A percentile compares a stretch with the other conserved stretches of the same genome.
phyloP scores from a whole-genome alignment of 2,113 vertebrate genomes.

The Apistogramma diplotaenia region DNA sequence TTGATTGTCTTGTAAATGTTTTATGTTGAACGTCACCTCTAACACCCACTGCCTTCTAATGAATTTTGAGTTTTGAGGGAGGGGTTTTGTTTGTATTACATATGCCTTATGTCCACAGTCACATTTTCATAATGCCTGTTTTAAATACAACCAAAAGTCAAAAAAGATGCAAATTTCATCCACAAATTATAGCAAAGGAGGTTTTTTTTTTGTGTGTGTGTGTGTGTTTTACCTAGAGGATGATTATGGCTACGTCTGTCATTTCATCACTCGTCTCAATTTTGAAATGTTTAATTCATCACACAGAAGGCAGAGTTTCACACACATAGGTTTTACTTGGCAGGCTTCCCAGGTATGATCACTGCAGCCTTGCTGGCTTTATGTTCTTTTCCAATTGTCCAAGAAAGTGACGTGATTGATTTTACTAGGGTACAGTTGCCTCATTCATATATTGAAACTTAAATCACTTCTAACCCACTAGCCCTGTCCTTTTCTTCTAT shows the following conservation, averaged over 20 bases:
- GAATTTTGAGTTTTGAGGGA: too few species aligned
- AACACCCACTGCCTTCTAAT: background rate
- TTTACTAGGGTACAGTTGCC: background rate
- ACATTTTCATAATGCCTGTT: background rate
- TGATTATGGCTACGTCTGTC: background rate
- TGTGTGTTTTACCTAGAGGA: background rate
- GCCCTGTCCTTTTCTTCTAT: background rate
- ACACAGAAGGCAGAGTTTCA: background rate
- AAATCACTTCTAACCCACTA: background rate
- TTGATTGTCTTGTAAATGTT: background rate
- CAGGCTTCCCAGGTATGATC: background rate
- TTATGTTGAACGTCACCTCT: background rate
- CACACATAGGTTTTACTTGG: background rate
- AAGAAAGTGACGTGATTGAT: background rate
- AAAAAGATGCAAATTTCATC: background rate
- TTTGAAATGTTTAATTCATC: background rate
- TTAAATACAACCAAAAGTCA: background rate
- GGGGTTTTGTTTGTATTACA: background rate
- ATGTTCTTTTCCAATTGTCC: background rate
- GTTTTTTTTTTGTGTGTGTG: too few species aligned
- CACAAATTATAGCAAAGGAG: background rate
- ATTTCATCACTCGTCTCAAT: background rate
- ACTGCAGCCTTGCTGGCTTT: background rate
- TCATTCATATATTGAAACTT: background rate
- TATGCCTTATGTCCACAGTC: background rate